Evolutionary conservation across 2,797 vertebrate genomes (phyloP), one percentile per base, ranked within the genome.

Genomic region (Sebastes minor): DNA sequence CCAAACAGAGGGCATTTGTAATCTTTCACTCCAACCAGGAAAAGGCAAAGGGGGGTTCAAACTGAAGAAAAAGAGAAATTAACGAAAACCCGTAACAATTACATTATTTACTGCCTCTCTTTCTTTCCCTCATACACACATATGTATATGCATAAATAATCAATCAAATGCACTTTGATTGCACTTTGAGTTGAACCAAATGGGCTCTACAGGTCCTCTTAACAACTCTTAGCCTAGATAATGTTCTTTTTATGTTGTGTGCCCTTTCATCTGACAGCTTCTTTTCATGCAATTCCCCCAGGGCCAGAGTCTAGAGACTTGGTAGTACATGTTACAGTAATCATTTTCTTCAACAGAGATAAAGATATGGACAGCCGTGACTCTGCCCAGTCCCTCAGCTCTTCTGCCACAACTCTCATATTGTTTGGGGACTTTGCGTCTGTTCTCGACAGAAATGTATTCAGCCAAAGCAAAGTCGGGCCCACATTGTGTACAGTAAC

Each of bases 231-330:
- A 86, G 79, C 68, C 65, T 49, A 82, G 90, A 86, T 89, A 89
- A 88, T 88, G 82, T 93, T 88, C 90, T 82, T 91, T 91, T 93
- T 84, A 85, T 90, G 81, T 75, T 76, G 76, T 63, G 80, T 87
- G 80, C 83, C 84, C 89, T 93, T 94, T 92, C 83, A 91, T 91
- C 86, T 92, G 88, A 91, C 87, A 85, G 86, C 83, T 91, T 80
- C 88, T 87, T 93, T 93, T 86, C 88, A 89, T 76, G 63, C 63
- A 14, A 52, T 55, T 91, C 92, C 90, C 91, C 0, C 5, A 20
- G 83, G 89, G 83, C 77, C 71, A 4, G 69, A 67, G 87, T 83
- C 85, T 62, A 75, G 89, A 92, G 91, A 89, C 81, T 82, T 56
- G 79, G 49, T 49, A 56, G 67, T 80, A 81, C 88, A 82, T 81